Conservation (phyloP, 2,113 vertebrate genomes). For the Reinhardtius hippoglossoides region DNA sequence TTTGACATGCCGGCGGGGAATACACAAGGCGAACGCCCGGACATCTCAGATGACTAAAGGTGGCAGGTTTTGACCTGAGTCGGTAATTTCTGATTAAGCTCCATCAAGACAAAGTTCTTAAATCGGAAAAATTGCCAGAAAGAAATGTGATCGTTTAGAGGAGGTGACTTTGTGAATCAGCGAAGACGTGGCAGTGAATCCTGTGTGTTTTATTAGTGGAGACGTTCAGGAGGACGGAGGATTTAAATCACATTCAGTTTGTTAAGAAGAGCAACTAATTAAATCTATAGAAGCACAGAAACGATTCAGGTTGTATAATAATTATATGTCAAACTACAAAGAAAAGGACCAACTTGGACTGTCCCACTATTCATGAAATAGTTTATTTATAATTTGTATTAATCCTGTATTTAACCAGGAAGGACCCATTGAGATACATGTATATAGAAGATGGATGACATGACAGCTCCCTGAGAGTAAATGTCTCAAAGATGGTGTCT, state of each 20-base stretch:
- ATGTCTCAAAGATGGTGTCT: too few species aligned
- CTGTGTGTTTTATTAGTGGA: neutral
- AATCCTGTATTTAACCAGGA: too few species aligned
- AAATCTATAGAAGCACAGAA: too few species aligned
- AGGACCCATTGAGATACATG: too few species aligned
- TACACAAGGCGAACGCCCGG: conserved; percentile 51
- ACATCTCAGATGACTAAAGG: conserved; percentile 47
- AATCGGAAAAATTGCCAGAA: conserved; percentile 22
- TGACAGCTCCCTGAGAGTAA: too few species aligned
- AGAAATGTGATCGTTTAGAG: conserved; percentile 21
- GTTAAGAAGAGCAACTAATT: neutral
- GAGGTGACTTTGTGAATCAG: neutral
- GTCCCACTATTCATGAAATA: too few species aligned
- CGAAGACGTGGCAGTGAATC: neutral
- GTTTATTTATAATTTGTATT: too few species aligned
- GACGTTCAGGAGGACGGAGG: neutral
- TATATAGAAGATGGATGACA: too few species aligned
- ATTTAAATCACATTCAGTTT: neutral
- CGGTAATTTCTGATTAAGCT: conserved; percentile 61
- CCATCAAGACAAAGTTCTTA: conserved; percentile 21
- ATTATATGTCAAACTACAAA: too few species aligned
- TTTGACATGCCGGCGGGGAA: conserved; percentile 47
- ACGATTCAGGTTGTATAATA: too few species aligned
- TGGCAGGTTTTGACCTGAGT: conserved; percentile 62
- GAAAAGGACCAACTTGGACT: too few species aligned